Evolutionary conservation across 37 sponge, comb jelly and placozoan species (phyloP), one percentile per base, ranked within the genome.

Genomic region (Ianthella basta): DNA sequence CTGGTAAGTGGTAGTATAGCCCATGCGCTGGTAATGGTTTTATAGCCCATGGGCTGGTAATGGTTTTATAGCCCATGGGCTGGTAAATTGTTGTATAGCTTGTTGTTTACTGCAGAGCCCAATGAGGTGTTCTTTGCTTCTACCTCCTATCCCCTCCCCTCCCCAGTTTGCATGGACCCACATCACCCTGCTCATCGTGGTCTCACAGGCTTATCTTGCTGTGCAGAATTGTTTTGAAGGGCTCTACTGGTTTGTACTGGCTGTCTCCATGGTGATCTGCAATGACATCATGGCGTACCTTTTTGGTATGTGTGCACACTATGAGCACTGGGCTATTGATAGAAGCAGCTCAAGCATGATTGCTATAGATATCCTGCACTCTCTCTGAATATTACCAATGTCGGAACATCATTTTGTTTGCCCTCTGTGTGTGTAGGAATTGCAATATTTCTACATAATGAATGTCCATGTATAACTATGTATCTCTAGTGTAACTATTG

Each of bases 201-300:
- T 89, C 24, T 82, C 91, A 15, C 91, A 89, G 41, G 91, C 91
- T 27, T 91, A 89, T 82, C 86, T 98, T 23, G 81, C 92, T 55
- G 86, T 96, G 8, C 99, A 98, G 87, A 94, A 94, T 83, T 70
- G 90, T 24, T 96, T 94, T 84, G 90, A 87, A 38, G 90, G 90
- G 6, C 72, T 94, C 33, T 92, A 87, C 88, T 98, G 99, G 99
- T 92, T 96, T 82, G 84, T 98, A 13, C 83, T 94, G 35, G 96
- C 99, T n/a, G 89, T 96, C 40, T 87, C 91, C 60, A 82, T 96
- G 91, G 99, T 98, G 39, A 88, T 98, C 39, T 96, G 99, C 83
- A 98, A 98, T 82, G 99, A 98, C 89, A 95, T 98, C 65, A 91
- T 92, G 91, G 99, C 99, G 38, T 98, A 98, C 60, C 66, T 98